Evolutionary conservation across 1,140 invertebrate genomes (phyloP), one percentile per base, ranked within the genome.

Genomic region (Plutomurus gul): DNA sequence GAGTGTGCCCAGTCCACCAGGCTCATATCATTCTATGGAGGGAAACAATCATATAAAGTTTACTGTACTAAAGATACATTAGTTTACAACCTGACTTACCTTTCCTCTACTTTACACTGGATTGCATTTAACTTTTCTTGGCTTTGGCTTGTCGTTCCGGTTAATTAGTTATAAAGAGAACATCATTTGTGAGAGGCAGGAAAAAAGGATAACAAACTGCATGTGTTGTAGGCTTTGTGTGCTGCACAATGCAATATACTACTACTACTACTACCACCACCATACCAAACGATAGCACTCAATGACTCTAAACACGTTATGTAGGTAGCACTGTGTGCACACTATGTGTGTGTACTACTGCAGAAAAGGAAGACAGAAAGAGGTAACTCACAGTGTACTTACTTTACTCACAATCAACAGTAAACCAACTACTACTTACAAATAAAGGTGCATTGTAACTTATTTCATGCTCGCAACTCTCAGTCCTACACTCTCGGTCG

Each of bases 121-220:
- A 51, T 51, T 60, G 27, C 56, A 65, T 65, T 65, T 65, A 33
- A 65, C 25, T 65, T 65, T 65, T 65, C 51, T 56, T 22, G 51
- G 51, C 51, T 65, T 65, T 65, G 56, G 11, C 56, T 65, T 65
- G 56, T 65, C 56, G 56, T 65, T 65, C 56, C 56, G 56, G 56
- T 65, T 65, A 65, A 65, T 65, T 65, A 65, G 56, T 65, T 65
- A 27, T 65, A 65, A 65, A 65, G 56, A 65, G 56, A 65, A 65
- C 56, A 65, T 65, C 56, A 65, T 65, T 65, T 65, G 56, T 65
- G 56, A 65, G 56, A 65, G 56, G 56, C 56, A 65, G 56, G 56
- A 65, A 65, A 65, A 65, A 65, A 65, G 56, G 56, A 65, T 65
- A 65, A 65, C 56, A 65, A 65, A 65, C 30, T 65, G 30, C 27